Percentiles rank a stretch among this genome's conserved stretches.
These are phyloP conservation scores for Crepidodera aurea DNA, from an alignment of 2,888 invertebrate species.

Conservation along the genomic window DNA sequence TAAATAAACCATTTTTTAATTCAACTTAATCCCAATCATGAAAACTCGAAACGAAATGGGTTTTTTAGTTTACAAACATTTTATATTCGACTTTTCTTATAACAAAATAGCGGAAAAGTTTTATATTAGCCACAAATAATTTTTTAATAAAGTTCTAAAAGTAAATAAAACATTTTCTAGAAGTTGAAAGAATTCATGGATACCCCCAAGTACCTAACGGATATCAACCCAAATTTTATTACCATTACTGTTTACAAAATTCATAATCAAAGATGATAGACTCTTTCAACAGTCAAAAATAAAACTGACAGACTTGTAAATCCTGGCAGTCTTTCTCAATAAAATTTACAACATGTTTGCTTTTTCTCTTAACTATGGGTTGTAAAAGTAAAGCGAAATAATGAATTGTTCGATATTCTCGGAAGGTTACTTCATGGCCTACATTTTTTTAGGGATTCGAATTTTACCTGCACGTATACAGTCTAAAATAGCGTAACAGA, in stretches of 20 bases:
- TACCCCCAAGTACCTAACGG: too few species aligned
- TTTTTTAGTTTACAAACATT: too few species aligned
- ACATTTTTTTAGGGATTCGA: conserved; percentile 46
- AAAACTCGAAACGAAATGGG: too few species aligned
- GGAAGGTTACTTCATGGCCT: conserved; percentile 48
- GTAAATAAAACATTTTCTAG: too few species aligned
- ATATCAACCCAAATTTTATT: conserved; percentile 20
- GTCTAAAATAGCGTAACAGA: conserved; percentile 36
- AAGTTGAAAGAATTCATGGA: too few species aligned
- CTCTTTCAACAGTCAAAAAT: conserved; percentile 18
- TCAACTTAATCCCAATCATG: too few species aligned
- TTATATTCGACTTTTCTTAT: too few species aligned
- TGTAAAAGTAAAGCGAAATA: conserved; percentile 41
- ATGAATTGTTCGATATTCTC: conserved; percentile 47
- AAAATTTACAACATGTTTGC: conserved; percentile 40
- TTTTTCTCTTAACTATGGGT: conserved; percentile 30
- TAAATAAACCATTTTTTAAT: too few species aligned
- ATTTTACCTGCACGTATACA: conserved; percentile 38
- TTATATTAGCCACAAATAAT: too few species aligned
- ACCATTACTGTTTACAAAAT: conserved; percentile 20
- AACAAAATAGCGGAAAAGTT: too few species aligned
- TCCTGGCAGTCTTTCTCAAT: conserved; percentile 27
- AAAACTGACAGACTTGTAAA: conserved; percentile 33
- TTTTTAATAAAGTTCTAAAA: too few species aligned
- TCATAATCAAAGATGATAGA: conserved; percentile 23